Evolutionary conservation across 2,113 vertebrate species (phyloP).

Genomic region (Rhynchomys soricoides): DNA sequence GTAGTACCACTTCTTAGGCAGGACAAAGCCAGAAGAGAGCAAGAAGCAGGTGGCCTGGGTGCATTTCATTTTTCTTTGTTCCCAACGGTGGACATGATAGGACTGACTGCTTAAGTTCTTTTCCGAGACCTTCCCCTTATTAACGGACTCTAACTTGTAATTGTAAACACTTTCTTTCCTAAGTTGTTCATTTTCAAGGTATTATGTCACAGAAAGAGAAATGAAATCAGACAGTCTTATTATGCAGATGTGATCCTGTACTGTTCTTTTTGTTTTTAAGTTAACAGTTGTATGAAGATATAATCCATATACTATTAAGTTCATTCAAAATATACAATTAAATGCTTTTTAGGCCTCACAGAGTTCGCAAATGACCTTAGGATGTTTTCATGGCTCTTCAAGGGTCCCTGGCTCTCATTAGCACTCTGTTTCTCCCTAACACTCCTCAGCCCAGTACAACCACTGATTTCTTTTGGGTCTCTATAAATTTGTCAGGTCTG

Average conservation of each 20-base stretch:
- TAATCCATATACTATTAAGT: background rate
- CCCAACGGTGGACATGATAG: background rate
- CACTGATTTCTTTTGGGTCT: background rate
- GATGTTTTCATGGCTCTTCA: background rate
- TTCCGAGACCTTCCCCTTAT: background rate
- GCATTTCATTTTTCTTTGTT: background rate
- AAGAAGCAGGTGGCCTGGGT: background rate
- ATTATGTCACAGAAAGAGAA: background rate
- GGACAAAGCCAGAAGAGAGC: background rate
- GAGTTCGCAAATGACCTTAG: background rate
- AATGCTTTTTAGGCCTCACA: background rate
- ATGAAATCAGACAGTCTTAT: background rate
- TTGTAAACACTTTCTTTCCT: background rate
- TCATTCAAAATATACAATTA: background rate
- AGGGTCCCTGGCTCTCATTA: background rate
- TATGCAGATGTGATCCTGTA: constrained; percentile 12
- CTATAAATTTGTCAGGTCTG: background rate
- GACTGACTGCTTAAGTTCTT: background rate
- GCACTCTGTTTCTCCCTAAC: background rate
- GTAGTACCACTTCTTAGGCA: background rate
- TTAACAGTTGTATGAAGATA: background rate
- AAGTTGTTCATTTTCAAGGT: background rate
- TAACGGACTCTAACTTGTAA: background rate
- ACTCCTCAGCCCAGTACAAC: background rate
- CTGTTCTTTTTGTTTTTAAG: constrained; percentile 35